These are phyloP conservation scores for Mycteria americana DNA, from an alignment of 2,797 vertebrate genomes.

Conservation along the genomic window DNA sequence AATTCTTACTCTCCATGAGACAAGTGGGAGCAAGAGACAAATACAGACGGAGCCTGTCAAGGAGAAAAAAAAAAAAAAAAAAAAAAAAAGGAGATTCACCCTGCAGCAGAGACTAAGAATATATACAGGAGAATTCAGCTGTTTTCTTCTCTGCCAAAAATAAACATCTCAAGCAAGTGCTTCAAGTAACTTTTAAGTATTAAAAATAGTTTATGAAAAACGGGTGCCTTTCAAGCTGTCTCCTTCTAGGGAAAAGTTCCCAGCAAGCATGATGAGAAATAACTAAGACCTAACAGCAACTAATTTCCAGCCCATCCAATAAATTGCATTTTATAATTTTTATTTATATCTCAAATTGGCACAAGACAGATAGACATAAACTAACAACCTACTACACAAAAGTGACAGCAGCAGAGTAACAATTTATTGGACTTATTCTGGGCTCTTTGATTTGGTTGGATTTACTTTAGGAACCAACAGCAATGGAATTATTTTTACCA, in stretches of 20 bases:
- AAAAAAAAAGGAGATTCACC: neutral
- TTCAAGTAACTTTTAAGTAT: conserved; percentile 37
- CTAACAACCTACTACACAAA: neutral
- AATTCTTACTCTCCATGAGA: neutral
- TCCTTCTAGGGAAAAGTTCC: conserved; percentile 50
- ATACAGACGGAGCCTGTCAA: neutral
- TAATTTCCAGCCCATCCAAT: neutral
- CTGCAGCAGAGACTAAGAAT: neutral
- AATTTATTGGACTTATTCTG: neutral
- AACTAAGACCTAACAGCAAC: neutral
- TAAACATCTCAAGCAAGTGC: conserved; percentile 15
- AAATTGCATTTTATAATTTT: neutral
- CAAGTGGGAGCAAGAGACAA: neutral
- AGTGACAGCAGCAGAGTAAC: neutral
- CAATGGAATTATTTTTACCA: neutral
- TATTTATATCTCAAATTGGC: neutral
- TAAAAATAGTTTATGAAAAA: conserved; percentile 61
- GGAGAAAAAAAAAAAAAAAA: neutral
- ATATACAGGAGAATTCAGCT: neutral
- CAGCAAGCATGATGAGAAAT: neutral
- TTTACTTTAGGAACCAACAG: neutral
- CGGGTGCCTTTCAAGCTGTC: conserved; percentile 1
- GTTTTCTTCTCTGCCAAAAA: conserved; percentile 14
- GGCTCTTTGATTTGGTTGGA: neutral
- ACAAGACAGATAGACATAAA: neutral